Conservation (phyloP, 2,797 vertebrate genomes). For the Phalanger gymnotis region DNA sequence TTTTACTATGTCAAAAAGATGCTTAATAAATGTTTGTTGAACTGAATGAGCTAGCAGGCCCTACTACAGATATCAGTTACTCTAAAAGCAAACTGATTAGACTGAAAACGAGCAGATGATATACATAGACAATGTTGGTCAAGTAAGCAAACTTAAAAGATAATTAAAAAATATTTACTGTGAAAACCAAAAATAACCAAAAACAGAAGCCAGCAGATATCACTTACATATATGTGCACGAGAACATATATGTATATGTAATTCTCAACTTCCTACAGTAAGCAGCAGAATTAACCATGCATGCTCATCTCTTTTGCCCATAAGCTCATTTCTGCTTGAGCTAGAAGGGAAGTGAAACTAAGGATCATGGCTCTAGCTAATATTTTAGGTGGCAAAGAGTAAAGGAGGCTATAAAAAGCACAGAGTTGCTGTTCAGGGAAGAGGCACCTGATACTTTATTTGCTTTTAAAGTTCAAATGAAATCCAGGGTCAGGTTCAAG, state of each 20-base stretch:
- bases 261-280: neutral
- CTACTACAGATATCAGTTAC: neutral
- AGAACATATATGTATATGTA: neutral
- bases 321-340: neutral
- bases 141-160: neutral
- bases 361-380: slow-evolving; percentile 9
- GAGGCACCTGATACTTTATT: slow-evolving; percentile 20
- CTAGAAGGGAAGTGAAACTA: slow-evolving; percentile 53
- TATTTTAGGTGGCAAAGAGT: slow-evolving; percentile 13
- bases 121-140: neutral
- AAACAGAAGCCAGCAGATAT: neutral
- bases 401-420: slow-evolving; percentile 14
- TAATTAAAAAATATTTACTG: neutral
- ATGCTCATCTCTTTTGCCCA: neutral
- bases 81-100: neutral
- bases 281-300: neutral
- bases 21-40: neutral
- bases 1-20: neutral
- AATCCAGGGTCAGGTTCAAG: slow-evolving; percentile 33
- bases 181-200: neutral
- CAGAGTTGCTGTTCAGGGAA: slow-evolving; percentile 6
- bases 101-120: neutral
- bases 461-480: slow-evolving; percentile 1
- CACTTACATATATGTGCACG: neutral
- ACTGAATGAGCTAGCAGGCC: neutral